A percentile compares a stretch with the other conserved stretches of the same genome.
Conservation (phyloP, 2,797 vertebrate genomes). For the Aldrovandia affinis region DNA sequence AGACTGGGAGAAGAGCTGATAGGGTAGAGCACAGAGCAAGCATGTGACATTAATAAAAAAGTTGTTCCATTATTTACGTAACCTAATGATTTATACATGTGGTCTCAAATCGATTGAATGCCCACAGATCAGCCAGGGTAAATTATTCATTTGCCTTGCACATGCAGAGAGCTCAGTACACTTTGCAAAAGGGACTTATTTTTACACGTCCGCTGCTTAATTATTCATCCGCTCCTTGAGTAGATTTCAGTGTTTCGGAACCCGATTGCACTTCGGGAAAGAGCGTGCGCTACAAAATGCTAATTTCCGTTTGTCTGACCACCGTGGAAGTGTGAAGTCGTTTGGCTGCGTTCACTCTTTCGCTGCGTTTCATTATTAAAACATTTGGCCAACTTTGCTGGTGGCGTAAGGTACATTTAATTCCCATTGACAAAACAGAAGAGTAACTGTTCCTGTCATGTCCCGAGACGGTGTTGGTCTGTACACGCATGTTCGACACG, state of each 20-base stretch:
- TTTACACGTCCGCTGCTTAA: background rate
- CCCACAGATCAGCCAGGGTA: conserved; percentile 20
- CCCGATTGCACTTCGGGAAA: conserved; percentile 4
- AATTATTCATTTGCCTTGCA: conserved; percentile 11
- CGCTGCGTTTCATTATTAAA: background rate
- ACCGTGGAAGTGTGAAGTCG: background rate
- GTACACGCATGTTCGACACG: background rate
- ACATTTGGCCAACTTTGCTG: background rate
- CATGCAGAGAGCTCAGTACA: background rate
- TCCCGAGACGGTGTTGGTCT: background rate
- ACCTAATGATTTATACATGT: conserved; percentile 27
- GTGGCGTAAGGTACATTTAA: background rate
- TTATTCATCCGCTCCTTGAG: conserved; percentile 16
- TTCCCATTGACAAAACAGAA: background rate
- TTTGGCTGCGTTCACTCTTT: background rate
- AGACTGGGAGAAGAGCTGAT: conserved; percentile 19
- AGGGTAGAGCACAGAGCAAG: conserved; percentile 4
- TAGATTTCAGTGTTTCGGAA: conserved; percentile 28
- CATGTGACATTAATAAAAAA: conserved; percentile 28
- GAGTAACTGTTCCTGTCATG: background rate
- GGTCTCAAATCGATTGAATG: conserved; percentile 22
- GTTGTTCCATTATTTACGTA: conserved; percentile 17
- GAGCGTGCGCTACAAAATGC: conserved; percentile 2
- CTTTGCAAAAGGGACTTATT: background rate
- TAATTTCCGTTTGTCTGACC: conserved; percentile 10